Conservation (phyloP, 2,113 vertebrate species). For the Dromaius novaehollandiae region DNA sequence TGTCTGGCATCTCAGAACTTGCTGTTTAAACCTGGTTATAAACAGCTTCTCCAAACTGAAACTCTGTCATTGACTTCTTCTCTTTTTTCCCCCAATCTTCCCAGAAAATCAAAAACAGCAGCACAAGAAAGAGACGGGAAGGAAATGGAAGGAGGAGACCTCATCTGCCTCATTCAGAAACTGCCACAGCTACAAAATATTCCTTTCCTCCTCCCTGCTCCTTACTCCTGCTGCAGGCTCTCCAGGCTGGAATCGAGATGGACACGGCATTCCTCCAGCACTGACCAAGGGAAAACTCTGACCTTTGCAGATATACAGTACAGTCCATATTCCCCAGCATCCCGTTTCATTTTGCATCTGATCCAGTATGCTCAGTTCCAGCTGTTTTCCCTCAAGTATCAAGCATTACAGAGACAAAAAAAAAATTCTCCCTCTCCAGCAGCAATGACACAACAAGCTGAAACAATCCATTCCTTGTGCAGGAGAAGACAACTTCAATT, state of each 20-base stretch:
- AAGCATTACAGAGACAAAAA: constrained; percentile 78
- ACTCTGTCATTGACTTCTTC: constrained; percentile 65
- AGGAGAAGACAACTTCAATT: constrained; percentile 72
- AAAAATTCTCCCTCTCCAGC: constrained; percentile 74
- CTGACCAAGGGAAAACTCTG: constrained; percentile 81
- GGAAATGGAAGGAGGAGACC: constrained; percentile 55
- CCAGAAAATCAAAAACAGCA: constrained; percentile 79
- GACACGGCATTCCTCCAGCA: constrained; percentile 73
- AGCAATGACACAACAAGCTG: constrained; percentile 79
- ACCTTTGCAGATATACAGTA: constrained; percentile 79
- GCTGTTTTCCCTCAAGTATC: constrained; percentile 88
- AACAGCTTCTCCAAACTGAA: constrained; percentile 72
- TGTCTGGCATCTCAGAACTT: constrained; percentile 74
- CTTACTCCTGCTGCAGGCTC: constrained; percentile 56
- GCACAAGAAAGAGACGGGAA: constrained; percentile 52
- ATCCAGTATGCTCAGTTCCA: constrained; percentile 77
- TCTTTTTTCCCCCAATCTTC: constrained; percentile 51
- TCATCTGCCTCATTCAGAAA: constrained; percentile 22
- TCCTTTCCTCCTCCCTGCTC: constrained; percentile 50
- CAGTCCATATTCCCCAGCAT: constrained; percentile 81
- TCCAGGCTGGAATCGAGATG: constrained; percentile 49
- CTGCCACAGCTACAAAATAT: constrained; percentile 62
- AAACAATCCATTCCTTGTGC: constrained; percentile 85
- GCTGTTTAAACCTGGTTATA: constrained; percentile 69
- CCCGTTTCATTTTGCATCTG: constrained; percentile 73